These are phyloP conservation scores for Pachyrhynchus sulphureomaculatus DNA, from an alignment of 1,140 invertebrate species.

Conservation along the genomic window DNA sequence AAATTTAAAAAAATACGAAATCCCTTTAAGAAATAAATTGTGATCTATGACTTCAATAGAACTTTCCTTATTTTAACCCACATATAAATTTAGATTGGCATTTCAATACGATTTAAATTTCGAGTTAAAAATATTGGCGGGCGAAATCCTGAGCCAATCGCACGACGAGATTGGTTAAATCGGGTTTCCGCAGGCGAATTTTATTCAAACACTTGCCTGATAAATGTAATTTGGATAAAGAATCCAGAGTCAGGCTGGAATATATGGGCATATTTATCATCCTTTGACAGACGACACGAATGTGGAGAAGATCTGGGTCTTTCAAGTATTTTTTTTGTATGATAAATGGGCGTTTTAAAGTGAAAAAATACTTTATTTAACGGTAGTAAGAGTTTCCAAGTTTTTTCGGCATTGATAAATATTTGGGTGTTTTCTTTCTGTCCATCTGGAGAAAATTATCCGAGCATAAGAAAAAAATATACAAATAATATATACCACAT, in stretches of 20 bases:
- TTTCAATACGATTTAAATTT: slow-evolving; percentile 19
- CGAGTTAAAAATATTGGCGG: slow-evolving; percentile 18
- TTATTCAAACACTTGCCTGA: slow-evolving; percentile 26
- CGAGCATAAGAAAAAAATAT: no score
- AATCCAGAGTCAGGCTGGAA: slow-evolving; percentile 7
- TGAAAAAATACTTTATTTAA: no score
- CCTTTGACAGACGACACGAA: slow-evolving; percentile 23
- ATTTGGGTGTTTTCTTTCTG: no score
- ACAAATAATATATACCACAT: no score
- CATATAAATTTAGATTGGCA: neutral
- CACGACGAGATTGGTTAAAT: slow-evolving; percentile 14
- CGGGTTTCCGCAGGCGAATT: slow-evolving; percentile 14
- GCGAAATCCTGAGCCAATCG: slow-evolving; percentile 20
- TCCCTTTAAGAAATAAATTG: no score
- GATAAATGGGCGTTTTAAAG: neutral
- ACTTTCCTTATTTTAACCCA: neutral
- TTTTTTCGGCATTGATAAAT: no score
- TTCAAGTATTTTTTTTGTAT: slow-evolving; percentile 19
- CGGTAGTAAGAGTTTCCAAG: no score
- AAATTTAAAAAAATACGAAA: no score
- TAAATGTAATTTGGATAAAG: slow-evolving; percentile 32
- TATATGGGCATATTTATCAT: slow-evolving; percentile 23
- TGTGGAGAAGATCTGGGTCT: slow-evolving; percentile 11
- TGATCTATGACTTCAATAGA: neutral
- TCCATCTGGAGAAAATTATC: no score